Conservation (phyloP, 2,113 vertebrate species). For the Vireo altiloquus region DNA sequence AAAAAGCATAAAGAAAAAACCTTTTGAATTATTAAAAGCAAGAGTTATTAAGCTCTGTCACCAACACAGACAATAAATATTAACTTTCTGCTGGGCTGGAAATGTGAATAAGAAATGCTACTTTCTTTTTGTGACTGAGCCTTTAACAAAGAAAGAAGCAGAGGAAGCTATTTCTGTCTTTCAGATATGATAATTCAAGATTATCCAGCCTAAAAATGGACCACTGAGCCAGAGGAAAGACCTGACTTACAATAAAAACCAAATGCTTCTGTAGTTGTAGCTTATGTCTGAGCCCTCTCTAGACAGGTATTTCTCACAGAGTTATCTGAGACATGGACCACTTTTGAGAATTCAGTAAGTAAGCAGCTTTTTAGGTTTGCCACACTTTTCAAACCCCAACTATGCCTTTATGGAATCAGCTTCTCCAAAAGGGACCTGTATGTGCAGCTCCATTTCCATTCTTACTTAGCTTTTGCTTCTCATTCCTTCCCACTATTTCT, state of each 20-base stretch:
- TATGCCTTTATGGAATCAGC: neutral
- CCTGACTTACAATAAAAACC: neutral
- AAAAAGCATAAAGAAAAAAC: neutral
- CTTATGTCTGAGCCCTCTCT: neutral
- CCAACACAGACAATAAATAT: neutral
- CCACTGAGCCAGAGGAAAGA: neutral
- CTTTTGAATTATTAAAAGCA: neutral
- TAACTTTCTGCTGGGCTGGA: neutral
- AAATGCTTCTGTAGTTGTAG: neutral
- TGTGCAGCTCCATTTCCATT: constrained; percentile 18
- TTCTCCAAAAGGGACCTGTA: neutral
- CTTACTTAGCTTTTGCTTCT: neutral
- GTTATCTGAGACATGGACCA: neutral
- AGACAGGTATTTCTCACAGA: neutral
- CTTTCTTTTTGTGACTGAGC: neutral
- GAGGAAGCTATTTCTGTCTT: constrained; percentile 18
- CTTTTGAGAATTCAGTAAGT: constrained; percentile 43
- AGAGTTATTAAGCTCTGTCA: neutral
- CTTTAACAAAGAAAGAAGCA: constrained; percentile 9
- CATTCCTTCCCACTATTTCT: neutral
- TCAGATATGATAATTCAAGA: neutral
- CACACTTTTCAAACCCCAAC: neutral
- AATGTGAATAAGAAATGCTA: neutral
- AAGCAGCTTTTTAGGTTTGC: constrained; percentile 8
- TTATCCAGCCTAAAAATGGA: constrained; percentile 18